Evolutionary conservation across 1,140 invertebrate species (phyloP).

Genomic region (Triops longicaudatus): DNA sequence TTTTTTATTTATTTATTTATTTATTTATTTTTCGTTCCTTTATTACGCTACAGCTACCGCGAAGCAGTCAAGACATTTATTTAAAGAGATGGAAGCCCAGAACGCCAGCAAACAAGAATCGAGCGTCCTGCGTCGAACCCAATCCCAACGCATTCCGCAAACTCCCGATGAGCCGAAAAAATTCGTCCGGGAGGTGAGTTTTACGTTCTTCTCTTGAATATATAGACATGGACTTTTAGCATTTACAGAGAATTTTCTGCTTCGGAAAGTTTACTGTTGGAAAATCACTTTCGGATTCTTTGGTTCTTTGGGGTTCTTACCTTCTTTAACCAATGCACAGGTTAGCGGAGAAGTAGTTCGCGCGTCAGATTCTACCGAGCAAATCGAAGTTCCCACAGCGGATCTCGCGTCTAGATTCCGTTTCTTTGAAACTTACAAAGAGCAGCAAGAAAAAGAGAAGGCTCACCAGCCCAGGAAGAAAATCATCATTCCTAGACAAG

Average conservation of each 20-base stretch:
- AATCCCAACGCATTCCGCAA: slow-evolving; percentile 26
- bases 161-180: slow-evolving; percentile 3
- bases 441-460: slow-evolving; percentile 47
- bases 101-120: slow-evolving; percentile 24
- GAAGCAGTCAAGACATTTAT: slow-evolving; percentile 73
- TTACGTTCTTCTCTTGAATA: not conserved
- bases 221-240: too few species aligned
- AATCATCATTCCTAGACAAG: not conserved
- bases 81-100: slow-evolving; percentile 69
- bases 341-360: slow-evolving; percentile 62
- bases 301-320: not conserved
- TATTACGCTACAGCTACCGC: slow-evolving; percentile 56
- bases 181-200: slow-evolving; percentile 5
- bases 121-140: slow-evolving; percentile 19
- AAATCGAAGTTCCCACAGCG: slow-evolving; percentile 65
- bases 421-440: slow-evolving; percentile 80
- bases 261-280: not conserved
- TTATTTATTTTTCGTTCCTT: not conserved
- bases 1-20: slow-evolving; percentile 17
- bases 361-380: slow-evolving; percentile 58
- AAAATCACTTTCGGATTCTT: too few species aligned
- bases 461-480: slow-evolving; percentile 60
- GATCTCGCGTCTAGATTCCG: slow-evolving; percentile 76
- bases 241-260: not conserved
- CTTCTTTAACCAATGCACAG: slow-evolving; percentile 37